Evolutionary conservation across 2,113 vertebrate species (phyloP).

Genomic region (Cervus canadensis): DNA sequence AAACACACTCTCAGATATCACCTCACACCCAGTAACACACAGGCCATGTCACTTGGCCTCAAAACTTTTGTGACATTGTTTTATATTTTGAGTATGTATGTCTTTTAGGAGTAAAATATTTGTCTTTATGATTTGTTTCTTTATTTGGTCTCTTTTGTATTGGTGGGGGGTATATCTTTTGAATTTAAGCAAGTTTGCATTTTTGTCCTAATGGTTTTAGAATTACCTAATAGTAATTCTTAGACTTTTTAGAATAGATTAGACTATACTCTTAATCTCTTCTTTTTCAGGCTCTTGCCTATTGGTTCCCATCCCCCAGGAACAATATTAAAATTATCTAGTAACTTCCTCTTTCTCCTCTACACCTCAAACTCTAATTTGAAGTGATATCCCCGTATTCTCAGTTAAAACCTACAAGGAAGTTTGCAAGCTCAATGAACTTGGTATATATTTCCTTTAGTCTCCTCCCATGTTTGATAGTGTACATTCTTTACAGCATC

Average conservation of each 20-base stretch:
- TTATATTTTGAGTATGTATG: background rate
- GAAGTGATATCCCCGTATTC: background rate
- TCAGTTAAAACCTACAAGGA: background rate
- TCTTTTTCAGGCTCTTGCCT: background rate
- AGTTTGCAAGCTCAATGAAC: background rate
- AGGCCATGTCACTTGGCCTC: background rate
- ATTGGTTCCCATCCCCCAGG: background rate
- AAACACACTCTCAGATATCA: background rate
- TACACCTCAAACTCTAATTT: background rate
- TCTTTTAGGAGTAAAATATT: background rate
- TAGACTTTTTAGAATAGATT: background rate
- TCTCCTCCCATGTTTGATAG: background rate
- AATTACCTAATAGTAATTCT: background rate
- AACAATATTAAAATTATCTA: background rate
- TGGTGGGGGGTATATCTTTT: background rate
- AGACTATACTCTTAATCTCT: background rate
- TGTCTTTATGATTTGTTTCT: background rate
- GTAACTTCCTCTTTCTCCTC: background rate
- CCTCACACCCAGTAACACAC: background rate
- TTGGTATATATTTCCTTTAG: background rate
- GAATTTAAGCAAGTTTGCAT: background rate
- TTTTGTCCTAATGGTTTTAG: background rate
- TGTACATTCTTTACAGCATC: background rate
- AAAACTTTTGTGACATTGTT: background rate
- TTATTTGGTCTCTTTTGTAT: background rate